Evolutionary conservation across 2,113 vertebrate species (phyloP), one percentile per base, ranked within the genome.

Genomic region (Thamnaconus septentrionalis): DNA sequence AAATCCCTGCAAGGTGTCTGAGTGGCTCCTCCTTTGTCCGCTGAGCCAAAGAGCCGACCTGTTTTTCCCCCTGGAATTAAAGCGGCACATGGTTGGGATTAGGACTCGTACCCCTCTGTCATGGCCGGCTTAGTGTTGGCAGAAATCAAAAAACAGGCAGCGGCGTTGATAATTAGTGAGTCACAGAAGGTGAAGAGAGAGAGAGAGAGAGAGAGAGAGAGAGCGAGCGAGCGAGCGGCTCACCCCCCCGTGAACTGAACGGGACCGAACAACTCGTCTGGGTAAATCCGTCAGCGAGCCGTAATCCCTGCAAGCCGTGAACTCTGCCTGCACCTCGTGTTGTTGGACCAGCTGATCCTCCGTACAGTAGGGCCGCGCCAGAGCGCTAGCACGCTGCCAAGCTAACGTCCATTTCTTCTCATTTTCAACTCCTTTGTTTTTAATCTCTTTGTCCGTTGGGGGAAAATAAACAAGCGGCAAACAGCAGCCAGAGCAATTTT

Each of bases 21-120:
- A 66, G 18, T 31, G 43, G 44, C 6, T 0, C 65, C 48, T 82
- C 59, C 63, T 57, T 57, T 67, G 53, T 56, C 64, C 77, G 83
- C 86, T 86, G 76, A 75, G 79, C 40, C 8, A 49, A 63, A 61
- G 58, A 64, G 68, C 60, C 1, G 58, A 31, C 43, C 56, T 61
- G 45, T 79, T 76, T 1, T 78, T 69, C 62, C 56, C 66, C 66
- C 74, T 64, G 87, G 79, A 87, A 31, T 90, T 90, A 87, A 57
- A 57, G 64, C 66, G 77, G 83, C 91, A 88, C 90, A 91, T 91
- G 90, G 79, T 79, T 81, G 49, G 78, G 90, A 91, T 91, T 91
- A 90, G 56, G 67, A 61, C 61, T 56, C 71, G 87, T 77, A 88
- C 85, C 84, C 86, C 65, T 55, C 40, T 45, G 78, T 71, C 79